These are phyloP conservation scores for Linurgus olivaceus DNA, from an alignment of 2,797 vertebrate genomes.

Conservation along the genomic window DNA sequence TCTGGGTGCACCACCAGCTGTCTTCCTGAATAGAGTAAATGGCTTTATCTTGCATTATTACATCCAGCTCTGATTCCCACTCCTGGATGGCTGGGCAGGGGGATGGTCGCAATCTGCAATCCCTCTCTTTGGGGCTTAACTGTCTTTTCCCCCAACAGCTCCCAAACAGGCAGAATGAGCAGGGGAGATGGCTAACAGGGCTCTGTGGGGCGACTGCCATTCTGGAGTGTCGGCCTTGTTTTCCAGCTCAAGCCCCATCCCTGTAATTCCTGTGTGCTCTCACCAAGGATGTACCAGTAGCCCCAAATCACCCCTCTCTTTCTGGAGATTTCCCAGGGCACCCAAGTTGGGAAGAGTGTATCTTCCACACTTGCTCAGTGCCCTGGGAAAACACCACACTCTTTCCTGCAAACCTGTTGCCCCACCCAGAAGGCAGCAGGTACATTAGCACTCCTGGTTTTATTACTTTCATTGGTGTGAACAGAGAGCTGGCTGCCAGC, in stretches of 20 bases:
- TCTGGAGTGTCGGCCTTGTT: rapidly evolving
- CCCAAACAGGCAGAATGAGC: slow-evolving; percentile 37
- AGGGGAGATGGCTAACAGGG: neutral
- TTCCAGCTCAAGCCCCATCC: neutral
- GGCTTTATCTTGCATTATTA: neutral
- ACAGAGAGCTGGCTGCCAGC: neutral
- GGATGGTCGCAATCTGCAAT: neutral
- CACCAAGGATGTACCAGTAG: neutral
- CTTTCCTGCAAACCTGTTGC: neutral
- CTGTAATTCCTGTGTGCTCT: rapidly evolving
- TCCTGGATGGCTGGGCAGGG: neutral
- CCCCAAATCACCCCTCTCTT: neutral
- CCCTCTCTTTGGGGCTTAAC: neutral
- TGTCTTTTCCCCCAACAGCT: neutral
- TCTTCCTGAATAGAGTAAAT: neutral
- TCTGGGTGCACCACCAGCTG: rapidly evolving
- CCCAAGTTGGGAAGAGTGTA: neutral
- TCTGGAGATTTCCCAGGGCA: neutral
- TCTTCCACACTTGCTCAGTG: neutral
- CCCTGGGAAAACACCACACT: neutral
- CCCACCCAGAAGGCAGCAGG: neutral
- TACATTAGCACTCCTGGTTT: neutral
- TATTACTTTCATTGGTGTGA: neutral
- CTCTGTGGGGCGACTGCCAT: neutral
- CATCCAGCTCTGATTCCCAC: neutral